Evolutionary conservation across 2,888 invertebrate genomes (phyloP).

Genomic region (Tineola bisselliella): DNA sequence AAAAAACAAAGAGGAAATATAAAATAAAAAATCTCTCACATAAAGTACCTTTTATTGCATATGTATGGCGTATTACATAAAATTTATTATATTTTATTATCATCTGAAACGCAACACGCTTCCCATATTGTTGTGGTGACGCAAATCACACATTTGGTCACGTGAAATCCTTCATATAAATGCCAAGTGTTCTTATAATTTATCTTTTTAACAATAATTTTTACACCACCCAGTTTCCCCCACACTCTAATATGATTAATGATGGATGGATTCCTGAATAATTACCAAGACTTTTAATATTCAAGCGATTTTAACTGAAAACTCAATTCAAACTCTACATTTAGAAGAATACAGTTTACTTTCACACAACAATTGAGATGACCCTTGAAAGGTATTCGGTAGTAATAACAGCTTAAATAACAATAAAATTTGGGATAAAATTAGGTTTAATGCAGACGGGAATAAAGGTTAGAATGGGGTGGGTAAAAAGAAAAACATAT

Average conservation of each 20-base stretch:
- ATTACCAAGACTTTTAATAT: constrained; percentile 69
- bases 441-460: constrained; percentile 13
- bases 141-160: constrained; percentile 2
- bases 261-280: constrained; percentile 69
- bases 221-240: constrained; percentile 53
- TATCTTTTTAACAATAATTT: constrained; percentile 66
- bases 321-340: constrained; percentile 27
- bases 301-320: constrained; percentile 51
- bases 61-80: neutral
- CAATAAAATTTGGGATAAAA: constrained; percentile 18
- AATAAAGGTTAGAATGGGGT: constrained; percentile 24
- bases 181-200: constrained; percentile 56
- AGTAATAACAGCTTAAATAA: constrained; percentile 27
- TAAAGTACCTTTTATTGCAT: neutral
- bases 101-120: neutral
- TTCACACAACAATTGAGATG: constrained; percentile 36
- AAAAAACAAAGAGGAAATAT: neutral
- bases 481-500: constrained; percentile 27
- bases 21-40: neutral
- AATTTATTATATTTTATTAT: neutral
- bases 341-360: constrained; percentile 27
- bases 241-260: constrained; percentile 63
- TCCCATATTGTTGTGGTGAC: neutral
- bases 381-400: constrained; percentile 41
- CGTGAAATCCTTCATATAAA: constrained; percentile 34